phyloP scores from a whole-genome alignment of 1,140 invertebrate genomes.

The Batillaria attramentaria region DNA sequence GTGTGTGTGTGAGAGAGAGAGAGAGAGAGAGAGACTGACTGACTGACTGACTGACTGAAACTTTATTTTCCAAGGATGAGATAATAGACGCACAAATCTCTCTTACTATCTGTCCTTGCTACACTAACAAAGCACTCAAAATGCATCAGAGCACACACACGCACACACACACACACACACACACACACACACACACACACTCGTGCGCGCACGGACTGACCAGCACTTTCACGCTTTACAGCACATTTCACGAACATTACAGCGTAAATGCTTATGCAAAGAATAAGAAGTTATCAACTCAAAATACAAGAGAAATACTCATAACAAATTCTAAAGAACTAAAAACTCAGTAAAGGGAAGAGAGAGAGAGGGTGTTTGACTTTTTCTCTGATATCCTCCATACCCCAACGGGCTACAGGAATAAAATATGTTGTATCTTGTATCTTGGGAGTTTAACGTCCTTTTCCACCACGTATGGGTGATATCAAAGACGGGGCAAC shows the following conservation, averaged over 20 bases:
- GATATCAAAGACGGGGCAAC: neutral
- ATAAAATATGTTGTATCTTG: no score
- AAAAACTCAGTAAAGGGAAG: neutral
- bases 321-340: neutral
- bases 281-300: no score
- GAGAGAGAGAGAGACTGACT: neutral
- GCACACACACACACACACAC: neutral
- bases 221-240: no score
- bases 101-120: neutral
- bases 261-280: no score
- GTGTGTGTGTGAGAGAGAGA: no score
- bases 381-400: no score
- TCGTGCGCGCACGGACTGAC: neutral
- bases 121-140: neutral
- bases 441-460: no score
- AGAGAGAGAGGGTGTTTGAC: no score
- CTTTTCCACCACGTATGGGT: neutral
- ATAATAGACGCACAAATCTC: neutral
- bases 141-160: neutral
- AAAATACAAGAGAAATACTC: neutral
- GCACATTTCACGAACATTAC: no score
- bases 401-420: no score
- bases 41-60: neutral
- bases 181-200: neutral
- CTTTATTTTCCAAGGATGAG: no score